phyloP scores from a whole-genome alignment of 2,113 vertebrate genomes.

The Callipepla squamata region DNA sequence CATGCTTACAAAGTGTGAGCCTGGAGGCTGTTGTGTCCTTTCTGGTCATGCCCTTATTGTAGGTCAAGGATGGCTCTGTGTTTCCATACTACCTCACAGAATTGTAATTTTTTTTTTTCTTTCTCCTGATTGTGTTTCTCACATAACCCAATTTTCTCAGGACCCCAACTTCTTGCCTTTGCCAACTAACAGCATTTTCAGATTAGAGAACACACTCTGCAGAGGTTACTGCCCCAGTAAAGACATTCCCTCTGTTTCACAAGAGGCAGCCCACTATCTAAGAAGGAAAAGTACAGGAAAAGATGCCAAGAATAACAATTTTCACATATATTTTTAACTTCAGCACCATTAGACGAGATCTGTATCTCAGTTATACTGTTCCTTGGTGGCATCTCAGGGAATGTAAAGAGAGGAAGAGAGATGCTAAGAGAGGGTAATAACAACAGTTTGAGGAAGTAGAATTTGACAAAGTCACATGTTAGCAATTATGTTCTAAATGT shows the following conservation, averaged over 20 bases:
- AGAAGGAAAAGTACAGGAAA: background rate
- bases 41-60: background rate
- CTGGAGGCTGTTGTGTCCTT: slow-evolving; percentile 7
- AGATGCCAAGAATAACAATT: background rate
- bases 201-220: background rate
- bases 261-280: background rate
- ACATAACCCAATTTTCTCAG: background rate
- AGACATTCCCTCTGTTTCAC: background rate
- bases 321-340: background rate
- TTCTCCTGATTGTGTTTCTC: background rate
- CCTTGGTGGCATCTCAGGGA: background rate
- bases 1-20: background rate
- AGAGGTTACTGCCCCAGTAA: background rate
- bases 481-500: background rate
- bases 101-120: background rate
- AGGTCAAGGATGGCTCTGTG: background rate
- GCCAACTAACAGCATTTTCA: background rate
- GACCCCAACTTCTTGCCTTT: background rate
- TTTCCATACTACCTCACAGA: background rate
- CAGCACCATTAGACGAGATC: background rate
- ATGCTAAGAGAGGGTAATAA: background rate
- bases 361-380: background rate
- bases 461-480: background rate
- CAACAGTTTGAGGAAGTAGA: background rate
- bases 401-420: background rate